A percentile compares a stretch with the other conserved stretches of the same genome.
Conservation (phyloP, 2,888 invertebrate genomes). For the Drosophila barbarae region DNA sequence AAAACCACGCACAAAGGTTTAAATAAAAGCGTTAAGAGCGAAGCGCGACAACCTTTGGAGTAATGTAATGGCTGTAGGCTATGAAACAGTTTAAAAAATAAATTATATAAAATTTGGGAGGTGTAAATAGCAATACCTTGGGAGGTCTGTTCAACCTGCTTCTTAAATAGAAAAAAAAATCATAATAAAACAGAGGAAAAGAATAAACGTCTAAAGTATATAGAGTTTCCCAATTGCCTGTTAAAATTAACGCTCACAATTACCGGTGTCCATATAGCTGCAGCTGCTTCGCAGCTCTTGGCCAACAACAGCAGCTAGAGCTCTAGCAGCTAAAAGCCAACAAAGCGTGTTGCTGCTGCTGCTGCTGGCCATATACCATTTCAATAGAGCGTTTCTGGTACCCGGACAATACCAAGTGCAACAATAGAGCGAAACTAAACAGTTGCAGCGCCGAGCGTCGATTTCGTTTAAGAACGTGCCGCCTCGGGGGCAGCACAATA, state of each 20-base stretch:
- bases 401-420: slow-evolving; percentile 29
- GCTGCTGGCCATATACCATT: slow-evolving; percentile 23
- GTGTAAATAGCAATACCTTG: neutral
- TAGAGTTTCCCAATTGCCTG: slow-evolving; percentile 47
- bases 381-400: slow-evolving; percentile 35
- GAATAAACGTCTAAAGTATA: slow-evolving; percentile 15
- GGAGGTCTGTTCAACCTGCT: slow-evolving; percentile 14
- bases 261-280: slow-evolving; percentile 31
- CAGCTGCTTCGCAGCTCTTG: slow-evolving; percentile 42
- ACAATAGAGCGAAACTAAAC: slow-evolving; percentile 37
- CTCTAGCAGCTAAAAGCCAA: slow-evolving; percentile 22
- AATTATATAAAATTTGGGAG: neutral
- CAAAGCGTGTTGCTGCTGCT: slow-evolving; percentile 23
- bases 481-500: slow-evolving; percentile 20
- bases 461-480: slow-evolving; percentile 65
- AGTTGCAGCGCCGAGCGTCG: slow-evolving; percentile 52
- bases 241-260: slow-evolving; percentile 47
- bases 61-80: slow-evolving; percentile 11
- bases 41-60: slow-evolving; percentile 11
- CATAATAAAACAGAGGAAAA: slow-evolving; percentile 3
- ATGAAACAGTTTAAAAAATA: slow-evolving; percentile 5
- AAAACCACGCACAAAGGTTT: slow-evolving; percentile 23
- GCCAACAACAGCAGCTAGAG: slow-evolving; percentile 18
- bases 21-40: slow-evolving; percentile 1
- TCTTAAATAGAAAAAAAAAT: neutral